phyloP scores from a whole-genome alignment of 2,113 vertebrate species.

The Chloroceryle aenea region DNA sequence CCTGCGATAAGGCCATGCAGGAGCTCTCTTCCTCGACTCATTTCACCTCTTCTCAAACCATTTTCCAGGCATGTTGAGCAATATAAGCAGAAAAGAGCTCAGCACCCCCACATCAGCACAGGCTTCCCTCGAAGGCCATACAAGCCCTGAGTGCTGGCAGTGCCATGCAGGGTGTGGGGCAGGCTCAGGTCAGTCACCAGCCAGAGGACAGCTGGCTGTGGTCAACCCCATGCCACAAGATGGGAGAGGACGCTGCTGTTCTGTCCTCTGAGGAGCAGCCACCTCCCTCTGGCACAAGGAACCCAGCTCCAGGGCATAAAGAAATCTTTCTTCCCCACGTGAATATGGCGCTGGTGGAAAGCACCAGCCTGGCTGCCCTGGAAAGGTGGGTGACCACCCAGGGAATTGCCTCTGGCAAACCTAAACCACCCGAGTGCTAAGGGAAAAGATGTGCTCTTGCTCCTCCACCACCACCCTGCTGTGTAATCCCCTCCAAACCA shows the following conservation, averaged over 20 bases:
- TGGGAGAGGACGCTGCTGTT: background rate
- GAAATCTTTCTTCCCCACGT: background rate
- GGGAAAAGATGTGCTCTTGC: background rate
- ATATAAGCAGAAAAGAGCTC: background rate
- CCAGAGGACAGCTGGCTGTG: background rate
- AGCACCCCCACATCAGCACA: background rate
- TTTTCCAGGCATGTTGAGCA: background rate
- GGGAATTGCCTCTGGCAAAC: background rate
- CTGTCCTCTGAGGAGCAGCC: background rate
- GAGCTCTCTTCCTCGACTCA: background rate
- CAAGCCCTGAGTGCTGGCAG: background rate
- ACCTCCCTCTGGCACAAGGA: background rate
- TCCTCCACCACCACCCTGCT: background rate
- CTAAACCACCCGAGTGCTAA: too few relatives aligned
- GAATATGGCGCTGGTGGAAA: background rate
- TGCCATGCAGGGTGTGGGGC: rapidly evolving
- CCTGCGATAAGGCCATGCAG: background rate
- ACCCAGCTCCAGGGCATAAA: background rate
- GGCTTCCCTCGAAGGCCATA: background rate
- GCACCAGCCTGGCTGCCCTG: background rate
- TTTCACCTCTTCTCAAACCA: background rate
- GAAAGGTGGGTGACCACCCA: background rate
- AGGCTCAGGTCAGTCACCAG: background rate
- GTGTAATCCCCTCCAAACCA: background rate
- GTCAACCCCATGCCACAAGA: background rate